Evolutionary conservation across 1,140 invertebrate genomes (phyloP), one percentile per base, ranked within the genome.

Genomic region (Archivesica marissinica): DNA sequence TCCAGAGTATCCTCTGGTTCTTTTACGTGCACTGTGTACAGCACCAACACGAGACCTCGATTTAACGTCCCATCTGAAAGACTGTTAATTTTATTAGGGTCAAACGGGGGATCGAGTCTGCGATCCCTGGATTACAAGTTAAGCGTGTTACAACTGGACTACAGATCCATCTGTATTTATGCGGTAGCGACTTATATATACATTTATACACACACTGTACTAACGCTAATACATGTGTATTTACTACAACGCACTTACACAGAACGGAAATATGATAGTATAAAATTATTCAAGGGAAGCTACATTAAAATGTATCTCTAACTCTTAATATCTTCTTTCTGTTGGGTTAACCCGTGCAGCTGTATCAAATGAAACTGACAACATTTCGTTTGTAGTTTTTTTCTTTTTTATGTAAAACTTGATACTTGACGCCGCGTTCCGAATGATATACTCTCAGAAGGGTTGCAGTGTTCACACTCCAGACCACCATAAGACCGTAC

Each of bases 351-450:
- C 35, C 68, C 68, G 68, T 72, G 68, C 68, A 50, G 25, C n/a
- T 47, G n/a, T 50, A 44, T 72, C 68, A 72, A 72, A 72, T 72
- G 41, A 72, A 72, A 72, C 68, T 47, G 68, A 72, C 68, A 72
- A 72, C 50, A 44, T 20, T 47, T 2, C 23, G 33, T 47, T 72
- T 50, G 68, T 72, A 72, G 50, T 50, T 33, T 64, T 30, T 64
- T 72, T 72, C 41, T 72, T 33, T 72, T 72, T 72, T 41, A 72
- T 33, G 39, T 56, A 39, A 35, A 78, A 78, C n/a, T 44, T 59
- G 76, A 78, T 78, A 78, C 54, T 38, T 15, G 20, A n/a, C 35
- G 11, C 30, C 9, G 38, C 41, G 76, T 78, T 78, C 76, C 76
- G 76, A 78, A 47, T 64, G 54, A 78, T 30, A 41, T 78, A 25